Evolutionary conservation across 2,797 vertebrate species (phyloP), one percentile per base, ranked within the genome.

Genomic region (Schizopygopsis pylzovi): DNA sequence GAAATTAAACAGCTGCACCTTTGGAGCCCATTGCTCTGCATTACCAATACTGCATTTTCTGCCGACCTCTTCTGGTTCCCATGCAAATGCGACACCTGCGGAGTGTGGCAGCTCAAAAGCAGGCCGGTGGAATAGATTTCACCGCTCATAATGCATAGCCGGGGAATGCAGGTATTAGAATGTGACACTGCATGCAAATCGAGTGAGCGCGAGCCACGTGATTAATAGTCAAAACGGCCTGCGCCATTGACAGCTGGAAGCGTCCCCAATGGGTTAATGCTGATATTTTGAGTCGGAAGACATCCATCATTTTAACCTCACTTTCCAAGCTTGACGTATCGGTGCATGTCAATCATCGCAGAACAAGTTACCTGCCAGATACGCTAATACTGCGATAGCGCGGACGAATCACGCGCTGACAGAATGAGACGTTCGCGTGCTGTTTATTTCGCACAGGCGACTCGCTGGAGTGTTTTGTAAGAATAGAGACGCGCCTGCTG

Each of bases 91-190:
- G 22, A 25, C 22, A 68, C 61, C 84, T 86, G 54, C 22, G 13
- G 70, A 79, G 54, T 33, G 65, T 6, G 25, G 37, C 5, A 82
- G 41, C 79, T 81, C 47, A 33, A 41, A 52, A 41, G 63, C 61
- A 65, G 83, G 88, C 39, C 45, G 39, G 71, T 88, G 87, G 86
- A 90, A 92, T 90, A 89, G 33, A 91, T 91, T 88, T 88, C 76
- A 84, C 63, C 52, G n/a, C 73, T 85, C 73, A 13, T 18, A 39
- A 79, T 85, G 81, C 59, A 87, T 25, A 75, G 28, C 47, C 73
- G 75, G 52, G 87, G 71, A 61, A 28, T 2, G 71, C 54, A 76
- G 70, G 78, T 28, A 72, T 65, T 78, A 73, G 63, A 67, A 54
- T 70, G 71, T 81, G 84, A 81, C 86, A 88, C 78, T 63, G 71